Evolutionary conservation across 1,140 invertebrate species (phyloP).

Genomic region (Marisa cornuarietis): DNA sequence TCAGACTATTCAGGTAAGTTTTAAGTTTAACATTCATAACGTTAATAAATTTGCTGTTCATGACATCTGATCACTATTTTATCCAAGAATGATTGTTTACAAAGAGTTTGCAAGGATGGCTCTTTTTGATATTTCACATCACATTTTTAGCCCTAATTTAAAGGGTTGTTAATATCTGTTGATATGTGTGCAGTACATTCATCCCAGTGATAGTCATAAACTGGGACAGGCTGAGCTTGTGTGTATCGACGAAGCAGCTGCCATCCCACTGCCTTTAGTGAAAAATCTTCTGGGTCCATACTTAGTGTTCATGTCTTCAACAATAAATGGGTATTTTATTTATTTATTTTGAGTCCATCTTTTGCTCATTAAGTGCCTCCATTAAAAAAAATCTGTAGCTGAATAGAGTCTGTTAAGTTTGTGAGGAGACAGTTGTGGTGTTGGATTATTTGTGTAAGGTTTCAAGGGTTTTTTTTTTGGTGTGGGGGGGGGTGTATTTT

Average conservation of each 20-base stretch:
- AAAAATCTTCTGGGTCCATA: slow-evolving; percentile 91
- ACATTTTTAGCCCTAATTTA: too few relatives aligned
- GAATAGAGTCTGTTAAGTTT: neutral
- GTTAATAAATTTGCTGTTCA: neutral
- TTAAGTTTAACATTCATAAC: neutral
- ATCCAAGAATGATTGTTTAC: neutral
- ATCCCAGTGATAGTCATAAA: slow-evolving; percentile 87
- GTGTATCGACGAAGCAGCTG: slow-evolving; percentile 98
- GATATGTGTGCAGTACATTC: slow-evolving; percentile 81
- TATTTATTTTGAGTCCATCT: neutral
- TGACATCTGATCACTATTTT: neutral
- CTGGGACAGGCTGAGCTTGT: slow-evolving; percentile 93
- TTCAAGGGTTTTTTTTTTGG: too few relatives aligned
- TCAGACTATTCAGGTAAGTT: slow-evolving; percentile 91
- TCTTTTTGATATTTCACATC: too few relatives aligned
- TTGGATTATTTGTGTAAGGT: too few relatives aligned
- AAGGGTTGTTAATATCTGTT: too few relatives aligned
- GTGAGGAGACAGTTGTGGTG: neutral
- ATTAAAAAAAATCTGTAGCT: neutral
- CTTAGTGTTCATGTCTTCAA: slow-evolving; percentile 95
- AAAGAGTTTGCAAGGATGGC: too few relatives aligned
- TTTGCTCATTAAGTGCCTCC: neutral
- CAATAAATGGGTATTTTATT: slow-evolving; percentile 83
- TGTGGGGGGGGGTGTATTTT: too few relatives aligned
- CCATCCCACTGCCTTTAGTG: slow-evolving; percentile 94